phyloP scores from a whole-genome alignment of 2,797 vertebrate species.

The Gymnodraco acuticeps region DNA sequence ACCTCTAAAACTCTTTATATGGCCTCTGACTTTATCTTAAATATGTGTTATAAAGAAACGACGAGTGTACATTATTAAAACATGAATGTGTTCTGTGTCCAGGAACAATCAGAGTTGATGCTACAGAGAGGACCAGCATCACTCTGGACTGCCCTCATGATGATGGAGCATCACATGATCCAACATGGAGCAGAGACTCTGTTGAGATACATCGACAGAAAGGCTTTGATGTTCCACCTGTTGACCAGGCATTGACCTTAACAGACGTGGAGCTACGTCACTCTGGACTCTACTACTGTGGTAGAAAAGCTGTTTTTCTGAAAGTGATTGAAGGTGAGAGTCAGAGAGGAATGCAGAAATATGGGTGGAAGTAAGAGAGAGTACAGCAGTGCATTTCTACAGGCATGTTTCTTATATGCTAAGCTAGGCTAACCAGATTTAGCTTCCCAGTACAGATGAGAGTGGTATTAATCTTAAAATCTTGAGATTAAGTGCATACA shows the following conservation, averaged over 20 bases:
- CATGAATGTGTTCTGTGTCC: background rate
- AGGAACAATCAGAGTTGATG: background rate
- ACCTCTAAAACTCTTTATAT: background rate
- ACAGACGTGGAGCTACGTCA: fast-evolving
- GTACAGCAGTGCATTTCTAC: background rate
- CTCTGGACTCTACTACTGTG: conserved; percentile 18
- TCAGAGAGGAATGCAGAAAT: background rate
- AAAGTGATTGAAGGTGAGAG: background rate
- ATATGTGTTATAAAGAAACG: background rate
- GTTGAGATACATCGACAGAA: fast-evolving
- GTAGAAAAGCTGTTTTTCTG: background rate
- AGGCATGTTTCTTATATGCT: background rate
- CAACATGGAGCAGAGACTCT: conserved; percentile 4
- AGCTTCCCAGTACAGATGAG: background rate
- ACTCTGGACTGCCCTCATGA: conserved; percentile 1
- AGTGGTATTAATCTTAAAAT: no score
- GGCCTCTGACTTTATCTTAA: background rate
- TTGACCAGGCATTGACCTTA: background rate
- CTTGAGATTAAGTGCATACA: background rate
- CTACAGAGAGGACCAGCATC: background rate
- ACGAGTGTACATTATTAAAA: background rate
- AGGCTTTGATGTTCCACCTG: fast-evolving
- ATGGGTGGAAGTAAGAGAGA: background rate
- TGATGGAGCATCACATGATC: background rate
- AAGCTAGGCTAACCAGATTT: background rate